Evolutionary conservation across 2,888 invertebrate species (phyloP).

Genomic region (Pseudococcus jackbeardsleyi): DNA sequence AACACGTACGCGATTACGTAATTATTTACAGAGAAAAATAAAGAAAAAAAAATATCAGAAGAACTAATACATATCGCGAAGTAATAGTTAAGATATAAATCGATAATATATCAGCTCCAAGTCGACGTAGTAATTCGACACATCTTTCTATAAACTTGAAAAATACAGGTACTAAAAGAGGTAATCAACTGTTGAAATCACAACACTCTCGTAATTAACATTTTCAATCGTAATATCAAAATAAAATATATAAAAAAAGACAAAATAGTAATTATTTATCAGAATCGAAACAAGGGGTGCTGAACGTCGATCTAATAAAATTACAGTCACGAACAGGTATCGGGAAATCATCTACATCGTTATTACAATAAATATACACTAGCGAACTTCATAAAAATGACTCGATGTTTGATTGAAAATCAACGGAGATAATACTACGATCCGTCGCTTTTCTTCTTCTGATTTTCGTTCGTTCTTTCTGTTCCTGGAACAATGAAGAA

Average conservation of each 20-base stretch:
- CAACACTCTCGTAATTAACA: neutral
- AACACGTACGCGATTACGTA: neutral
- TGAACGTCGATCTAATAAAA: neutral
- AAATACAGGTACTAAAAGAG: conserved; percentile 40
- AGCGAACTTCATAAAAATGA: conserved; percentile 4
- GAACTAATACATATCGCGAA: neutral
- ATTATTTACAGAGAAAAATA: neutral
- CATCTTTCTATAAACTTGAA: neutral
- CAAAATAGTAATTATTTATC: neutral
- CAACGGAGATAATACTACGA: neutral
- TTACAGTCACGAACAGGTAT: neutral
- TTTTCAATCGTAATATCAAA: neutral
- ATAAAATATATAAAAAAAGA: neutral
- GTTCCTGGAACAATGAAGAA: neutral
- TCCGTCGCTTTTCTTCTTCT: neutral
- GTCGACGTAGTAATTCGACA: neutral
- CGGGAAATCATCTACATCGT: neutral
- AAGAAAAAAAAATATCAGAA: neutral
- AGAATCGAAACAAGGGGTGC: neutral
- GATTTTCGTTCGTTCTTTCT: conserved; percentile 4
- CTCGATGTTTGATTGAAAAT: conserved; percentile 13
- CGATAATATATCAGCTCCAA: neutral
- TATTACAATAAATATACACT: neutral
- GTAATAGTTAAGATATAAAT: neutral
- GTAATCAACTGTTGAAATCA: conserved; percentile 1